Evolutionary conservation across 2,888 invertebrate genomes (phyloP).

Genomic region (Fabriciana adippe): DNA sequence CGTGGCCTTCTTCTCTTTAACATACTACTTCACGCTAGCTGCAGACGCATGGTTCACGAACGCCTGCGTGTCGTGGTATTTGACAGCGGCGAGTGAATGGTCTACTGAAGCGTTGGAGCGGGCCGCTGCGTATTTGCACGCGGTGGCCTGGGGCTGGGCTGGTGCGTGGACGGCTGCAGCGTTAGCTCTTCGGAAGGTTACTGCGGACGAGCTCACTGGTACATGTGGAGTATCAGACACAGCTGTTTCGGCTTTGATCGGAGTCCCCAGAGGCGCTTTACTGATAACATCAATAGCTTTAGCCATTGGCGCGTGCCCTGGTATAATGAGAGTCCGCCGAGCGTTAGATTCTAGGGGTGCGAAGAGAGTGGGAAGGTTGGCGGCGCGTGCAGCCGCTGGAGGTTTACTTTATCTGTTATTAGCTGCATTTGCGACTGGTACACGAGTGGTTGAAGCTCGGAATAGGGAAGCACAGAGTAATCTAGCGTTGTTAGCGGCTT

Average conservation of each 20-base stretch:
- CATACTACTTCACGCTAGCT: conserved; percentile 90
- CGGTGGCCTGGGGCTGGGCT: conserved; percentile 93
- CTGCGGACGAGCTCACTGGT: conserved; percentile 90
- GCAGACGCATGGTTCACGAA: conserved; percentile 94
- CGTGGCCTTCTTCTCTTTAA: conserved; percentile 87
- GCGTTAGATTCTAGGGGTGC: conserved; percentile 82
- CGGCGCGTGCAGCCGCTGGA: conserved; percentile 90
- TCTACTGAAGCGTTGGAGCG: conserved; percentile 95
- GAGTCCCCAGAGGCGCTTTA: conserved; percentile 83
- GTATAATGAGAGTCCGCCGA: conserved; percentile 88
- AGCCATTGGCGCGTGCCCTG: conserved; percentile 88
- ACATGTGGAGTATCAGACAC: conserved; percentile 88
- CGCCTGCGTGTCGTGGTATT: conserved; percentile 93
- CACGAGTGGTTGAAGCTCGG: conserved; percentile 84
- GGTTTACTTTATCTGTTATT: conserved; percentile 89
- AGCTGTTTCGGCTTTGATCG: conserved; percentile 83
- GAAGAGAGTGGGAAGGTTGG: conserved; percentile 86
- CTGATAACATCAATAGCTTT: conserved; percentile 87
- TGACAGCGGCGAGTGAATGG: conserved; percentile 96
- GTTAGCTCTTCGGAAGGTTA: conserved; percentile 88
- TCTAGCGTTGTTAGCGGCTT: conserved; percentile 73
- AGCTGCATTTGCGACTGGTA: conserved; percentile 87
- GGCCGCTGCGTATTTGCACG: conserved; percentile 92
- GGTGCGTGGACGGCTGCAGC: conserved; percentile 92
- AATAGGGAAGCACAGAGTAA: conserved; percentile 73